These are phyloP conservation scores for Hephaestus fuliginosus DNA, from an alignment of 2,797 vertebrate species.

Conservation along the genomic window DNA sequence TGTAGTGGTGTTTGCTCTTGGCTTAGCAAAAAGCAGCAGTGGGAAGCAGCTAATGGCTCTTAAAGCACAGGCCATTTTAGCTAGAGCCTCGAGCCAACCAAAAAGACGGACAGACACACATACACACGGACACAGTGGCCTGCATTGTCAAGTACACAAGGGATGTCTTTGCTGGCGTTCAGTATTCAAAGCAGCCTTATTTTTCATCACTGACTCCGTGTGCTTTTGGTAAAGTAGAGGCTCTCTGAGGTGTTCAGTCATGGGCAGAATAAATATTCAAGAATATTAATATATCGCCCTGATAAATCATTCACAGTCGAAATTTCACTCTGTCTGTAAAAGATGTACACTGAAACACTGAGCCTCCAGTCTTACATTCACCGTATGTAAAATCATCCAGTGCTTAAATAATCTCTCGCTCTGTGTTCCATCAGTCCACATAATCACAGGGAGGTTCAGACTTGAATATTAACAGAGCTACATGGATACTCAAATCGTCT, in stretches of 20 bases:
- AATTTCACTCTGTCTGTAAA: background rate
- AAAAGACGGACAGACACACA: conserved; percentile 26
- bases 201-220: conserved; percentile 48
- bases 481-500: too few relatives aligned
- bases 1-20: conserved; percentile 33
- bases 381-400: background rate
- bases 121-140: conserved; percentile 13
- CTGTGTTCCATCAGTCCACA: background rate
- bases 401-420: background rate
- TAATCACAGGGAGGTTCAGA: background rate
- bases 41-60: conserved; percentile 57
- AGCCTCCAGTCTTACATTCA: background rate
- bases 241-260: conserved; percentile 20
- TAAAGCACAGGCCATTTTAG: conserved; percentile 44
- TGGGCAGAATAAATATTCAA: conserved; percentile 17
- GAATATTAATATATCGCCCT: background rate
- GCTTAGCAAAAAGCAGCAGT: background rate
- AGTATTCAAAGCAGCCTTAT: conserved; percentile 39
- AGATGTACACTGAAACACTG: background rate
- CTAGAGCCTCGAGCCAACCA: conserved; percentile 25
- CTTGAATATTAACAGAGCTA: too few relatives aligned
- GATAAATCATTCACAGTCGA: background rate
- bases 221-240: conserved; percentile 23
- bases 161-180: conserved; percentile 39
- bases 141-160: conserved; percentile 34